phyloP scores from a whole-genome alignment of 2,797 vertebrate genomes.

The Alfaro cultratus region DNA sequence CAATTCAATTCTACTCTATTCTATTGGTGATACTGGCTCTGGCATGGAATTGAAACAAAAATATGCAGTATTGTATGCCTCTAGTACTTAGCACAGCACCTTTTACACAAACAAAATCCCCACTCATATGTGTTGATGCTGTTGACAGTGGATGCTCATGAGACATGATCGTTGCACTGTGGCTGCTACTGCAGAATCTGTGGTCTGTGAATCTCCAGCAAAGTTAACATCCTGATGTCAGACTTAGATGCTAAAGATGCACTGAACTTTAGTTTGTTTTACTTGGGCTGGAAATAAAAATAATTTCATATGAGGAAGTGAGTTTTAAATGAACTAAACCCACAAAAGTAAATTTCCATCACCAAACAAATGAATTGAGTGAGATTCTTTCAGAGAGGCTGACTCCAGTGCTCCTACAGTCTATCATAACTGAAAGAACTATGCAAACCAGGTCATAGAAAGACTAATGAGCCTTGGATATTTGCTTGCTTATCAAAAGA shows the following conservation, averaged over 20 bases:
- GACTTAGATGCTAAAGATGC: background rate
- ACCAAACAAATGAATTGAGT: background rate
- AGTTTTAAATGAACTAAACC: background rate
- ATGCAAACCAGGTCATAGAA: background rate
- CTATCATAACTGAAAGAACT: background rate
- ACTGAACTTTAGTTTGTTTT: background rate
- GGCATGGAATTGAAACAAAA: too few species aligned
- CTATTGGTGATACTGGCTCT: too few species aligned
- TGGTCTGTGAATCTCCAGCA: background rate
- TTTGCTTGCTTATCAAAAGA: conserved; percentile 16
- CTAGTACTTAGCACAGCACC: background rate
- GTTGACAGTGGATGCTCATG: background rate
- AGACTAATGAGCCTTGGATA: background rate
- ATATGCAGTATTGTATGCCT: too few species aligned
- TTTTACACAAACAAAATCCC: background rate
- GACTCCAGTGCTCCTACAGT: background rate
- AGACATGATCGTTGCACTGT: background rate
- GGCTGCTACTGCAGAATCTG: background rate
- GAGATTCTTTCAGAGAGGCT: background rate
- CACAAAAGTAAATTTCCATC: background rate
- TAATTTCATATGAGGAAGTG: background rate
- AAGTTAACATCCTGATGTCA: background rate
- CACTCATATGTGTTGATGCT: background rate
- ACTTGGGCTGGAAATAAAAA: background rate
- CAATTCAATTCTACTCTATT: too few species aligned